A percentile compares a stretch with the other conserved stretches of the same genome.
Evolutionary conservation across 2,888 invertebrate species (phyloP).

Genomic region (Deladenus siricidicola): DNA sequence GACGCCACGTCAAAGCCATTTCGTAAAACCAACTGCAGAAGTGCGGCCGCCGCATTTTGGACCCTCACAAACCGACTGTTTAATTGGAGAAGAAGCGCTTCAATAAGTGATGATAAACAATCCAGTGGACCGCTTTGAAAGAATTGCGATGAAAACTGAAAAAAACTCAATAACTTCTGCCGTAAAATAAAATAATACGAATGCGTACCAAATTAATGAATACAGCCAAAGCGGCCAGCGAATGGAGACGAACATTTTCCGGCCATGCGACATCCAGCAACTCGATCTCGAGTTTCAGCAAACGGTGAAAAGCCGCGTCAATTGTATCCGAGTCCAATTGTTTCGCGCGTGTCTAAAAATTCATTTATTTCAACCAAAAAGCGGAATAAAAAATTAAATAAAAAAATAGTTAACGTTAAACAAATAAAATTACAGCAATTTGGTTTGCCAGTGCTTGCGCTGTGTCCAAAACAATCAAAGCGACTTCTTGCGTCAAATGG

Average conservation of each 20-base stretch:
- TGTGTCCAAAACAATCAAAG: conserved; percentile 76
- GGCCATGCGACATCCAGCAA: conserved; percentile 81
- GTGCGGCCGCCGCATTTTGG: conserved; percentile 48
- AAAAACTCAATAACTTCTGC: background rate
- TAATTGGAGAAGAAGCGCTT: conserved; percentile 44
- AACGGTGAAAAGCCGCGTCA: conserved; percentile 64
- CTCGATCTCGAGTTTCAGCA: conserved; percentile 77
- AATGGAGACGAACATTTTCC: conserved; percentile 77
- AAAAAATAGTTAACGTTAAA: background rate
- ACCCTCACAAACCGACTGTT: conserved; percentile 41
- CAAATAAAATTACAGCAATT: conserved; percentile 26
- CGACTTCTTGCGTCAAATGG: conserved; percentile 65
- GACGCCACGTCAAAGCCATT: conserved; percentile 40
- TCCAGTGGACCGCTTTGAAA: conserved; percentile 45
- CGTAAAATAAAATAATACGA: background rate
- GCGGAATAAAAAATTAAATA: background rate
- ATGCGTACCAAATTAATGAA: conserved; percentile 69
- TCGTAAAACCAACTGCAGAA: conserved; percentile 46
- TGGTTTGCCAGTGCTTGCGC: conserved; percentile 50
- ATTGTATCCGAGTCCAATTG: conserved; percentile 14
- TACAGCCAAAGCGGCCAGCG: conserved; percentile 80
- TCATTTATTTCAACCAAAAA: background rate
- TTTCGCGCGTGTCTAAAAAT: conserved; percentile 16
- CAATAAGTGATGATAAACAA: conserved; percentile 41
- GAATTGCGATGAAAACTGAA: conserved; percentile 39